Evolutionary conservation across 2,113 vertebrate species (phyloP), one percentile per base, ranked within the genome.

Genomic region (Silurus asotus): DNA sequence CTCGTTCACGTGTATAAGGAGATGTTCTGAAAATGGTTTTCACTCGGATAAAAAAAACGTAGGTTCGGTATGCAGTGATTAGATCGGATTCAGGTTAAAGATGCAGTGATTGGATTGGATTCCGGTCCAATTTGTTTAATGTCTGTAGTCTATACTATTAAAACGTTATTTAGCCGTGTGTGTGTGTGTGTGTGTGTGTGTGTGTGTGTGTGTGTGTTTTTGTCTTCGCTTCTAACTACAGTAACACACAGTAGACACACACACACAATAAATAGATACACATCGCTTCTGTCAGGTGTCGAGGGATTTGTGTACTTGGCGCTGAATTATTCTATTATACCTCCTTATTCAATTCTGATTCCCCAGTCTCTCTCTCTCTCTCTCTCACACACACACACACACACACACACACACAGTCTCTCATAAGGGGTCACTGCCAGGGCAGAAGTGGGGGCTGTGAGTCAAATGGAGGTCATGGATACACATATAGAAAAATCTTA

Each of bases 401-500:
- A 15, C 13, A 37, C 25, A 15, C 25, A 37, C 25, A 48, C 72
- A 84, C 90, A 69, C 74, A 14, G 45, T 23, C 86, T 81, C 81
- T 74, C 92, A 93, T 93, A 93, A 89, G 92, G 93, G 94, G 90
- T 93, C 94, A 95, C 92, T 93, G 93, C 91, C 92, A 91, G 95
- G 94, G 94, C 94, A 95, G 77, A 81, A 88, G 58, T 90, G 93
- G 91, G 59, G 84, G 65, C 4, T 37, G 0, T 85, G 91, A 94
- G 94, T 96, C 94, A 96, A 91, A 92, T 84, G 90, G 87, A 90
- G 95, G 95, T 94, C 95, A 95, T 77, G 89, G 93, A 93, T 93
- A 91, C 93, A 94, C 94, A 90, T 91, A 93, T 92, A 91, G 92
- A 90, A 93, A 37, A 94, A 93, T 90, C 91, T 95, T 92, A 94